Percentiles rank a stretch among this genome's conserved stretches.
These are phyloP conservation scores for Dasysyrphus tricinctus DNA, from an alignment of 2,888 invertebrate species.

Conservation along the genomic window DNA sequence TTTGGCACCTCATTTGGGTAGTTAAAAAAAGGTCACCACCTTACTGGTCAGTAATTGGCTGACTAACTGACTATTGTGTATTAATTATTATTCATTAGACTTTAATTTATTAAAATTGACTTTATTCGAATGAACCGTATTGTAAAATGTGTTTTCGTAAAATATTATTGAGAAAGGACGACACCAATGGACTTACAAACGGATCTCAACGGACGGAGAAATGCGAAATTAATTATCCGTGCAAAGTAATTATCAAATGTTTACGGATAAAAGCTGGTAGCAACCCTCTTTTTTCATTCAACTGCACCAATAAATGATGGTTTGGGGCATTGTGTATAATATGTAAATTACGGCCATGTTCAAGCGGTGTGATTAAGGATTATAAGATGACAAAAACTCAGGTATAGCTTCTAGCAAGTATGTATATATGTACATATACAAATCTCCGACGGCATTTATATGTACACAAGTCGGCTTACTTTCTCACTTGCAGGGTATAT, in stretches of 20 bases:
- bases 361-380: constrained; percentile 63
- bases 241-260: constrained; percentile 72
- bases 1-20: too few species aligned
- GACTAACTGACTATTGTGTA: too few species aligned
- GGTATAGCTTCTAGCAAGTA: neutral
- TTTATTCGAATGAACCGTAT: neutral
- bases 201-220: constrained; percentile 21
- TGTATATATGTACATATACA: neutral
- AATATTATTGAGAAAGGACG: constrained; percentile 60
- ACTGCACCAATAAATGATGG: constrained; percentile 45
- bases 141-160: constrained; percentile 25
- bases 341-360: constrained; percentile 59
- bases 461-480: constrained; percentile 20
- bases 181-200: neutral
- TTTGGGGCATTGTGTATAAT: neutral
- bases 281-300: constrained; percentile 42
- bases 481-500: constrained; percentile 46
- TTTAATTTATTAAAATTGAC: neutral
- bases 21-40: too few species aligned
- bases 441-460: constrained; percentile 17
- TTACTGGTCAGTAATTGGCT: too few species aligned
- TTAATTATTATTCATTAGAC: too few species aligned
- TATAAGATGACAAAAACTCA: constrained; percentile 25
- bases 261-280: constrained; percentile 57
- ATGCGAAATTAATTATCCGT: constrained; percentile 72